Evolutionary conservation across 2,797 vertebrate species (phyloP).

Genomic region (Manis crassicaudata): DNA sequence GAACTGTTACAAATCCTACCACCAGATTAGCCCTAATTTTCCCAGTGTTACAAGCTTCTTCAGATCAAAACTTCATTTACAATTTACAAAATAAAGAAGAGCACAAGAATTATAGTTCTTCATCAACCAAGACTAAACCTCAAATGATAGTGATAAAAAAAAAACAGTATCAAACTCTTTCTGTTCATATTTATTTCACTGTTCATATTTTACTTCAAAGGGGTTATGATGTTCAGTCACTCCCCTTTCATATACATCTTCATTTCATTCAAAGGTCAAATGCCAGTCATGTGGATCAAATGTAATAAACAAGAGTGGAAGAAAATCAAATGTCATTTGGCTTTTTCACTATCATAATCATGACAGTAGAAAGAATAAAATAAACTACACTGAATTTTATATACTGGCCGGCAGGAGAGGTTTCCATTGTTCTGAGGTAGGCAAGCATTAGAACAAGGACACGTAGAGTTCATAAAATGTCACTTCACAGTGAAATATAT

Average conservation of each 20-base stretch:
- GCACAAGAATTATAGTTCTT: neutral
- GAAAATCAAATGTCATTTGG: constrained; percentile 81
- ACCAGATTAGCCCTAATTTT: constrained; percentile 12
- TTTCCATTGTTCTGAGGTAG: constrained; percentile 70
- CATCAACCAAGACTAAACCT: constrained; percentile 21
- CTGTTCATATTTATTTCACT: constrained; percentile 5
- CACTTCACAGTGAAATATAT: constrained; percentile 67
- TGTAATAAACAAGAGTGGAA: constrained; percentile 72
- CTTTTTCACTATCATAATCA: constrained; percentile 69
- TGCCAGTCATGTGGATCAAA: constrained; percentile 71
- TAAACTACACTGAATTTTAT: constrained; percentile 70
- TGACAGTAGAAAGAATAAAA: constrained; percentile 72
- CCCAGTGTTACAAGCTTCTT: constrained; percentile 16
- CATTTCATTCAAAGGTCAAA: constrained; percentile 75
- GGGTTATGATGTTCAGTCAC: neutral
- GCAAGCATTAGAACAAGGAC: constrained; percentile 57
- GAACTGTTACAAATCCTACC: constrained; percentile 20
- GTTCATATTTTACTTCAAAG: constrained; percentile 32
- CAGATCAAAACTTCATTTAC: constrained; percentile 25
- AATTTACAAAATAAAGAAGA: constrained; percentile 44
- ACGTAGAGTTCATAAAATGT: constrained; percentile 73
- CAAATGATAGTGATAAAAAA: constrained; percentile 7
- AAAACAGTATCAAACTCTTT: neutral
- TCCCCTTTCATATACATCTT: constrained; percentile 70
- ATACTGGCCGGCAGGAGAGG: constrained; percentile 47